Evolutionary conservation across 1,140 invertebrate species (phyloP), one percentile per base, ranked within the genome.

Genomic region (Hydropsyche tenuis): DNA sequence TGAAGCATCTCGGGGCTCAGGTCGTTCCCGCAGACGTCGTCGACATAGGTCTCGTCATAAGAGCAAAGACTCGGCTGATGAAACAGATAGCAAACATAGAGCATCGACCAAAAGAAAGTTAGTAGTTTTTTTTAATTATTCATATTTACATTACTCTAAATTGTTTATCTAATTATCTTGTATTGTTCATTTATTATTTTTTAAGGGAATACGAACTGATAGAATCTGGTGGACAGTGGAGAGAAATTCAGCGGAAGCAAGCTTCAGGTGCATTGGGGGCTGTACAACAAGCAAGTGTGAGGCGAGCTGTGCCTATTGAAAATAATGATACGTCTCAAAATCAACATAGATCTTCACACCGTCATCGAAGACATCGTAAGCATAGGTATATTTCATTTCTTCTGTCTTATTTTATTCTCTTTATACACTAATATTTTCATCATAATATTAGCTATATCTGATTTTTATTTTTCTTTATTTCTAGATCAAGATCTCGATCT

Each of bases 201-300:
- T 82, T 69, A 80, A 86, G 85, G 81, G 85, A 85, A 79, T 86
- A 86, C 76, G 92, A 95, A 83, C 83, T 95, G 64, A 90, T 95
- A n/a, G 93, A 95, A 82, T 94, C 93, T 0, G 92, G 93, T 74
- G 89, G 89, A 20, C 94, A 95, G 81, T 96, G 94, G 94, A 89
- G 90, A 76, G 93, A 95, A 82, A 92, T 93, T 37, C 92, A 95
- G 81, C 88, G 89, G 79, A 89, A 91, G 77, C 90, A 90, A 80
- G 88, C 87, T 18, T 88, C 90, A 78, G 85, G 86, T 18, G 87
- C 87, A 62, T 83, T 85, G 53, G 85, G 83, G 46, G 85, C 78
- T 16, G 85, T 89, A 56, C 89, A 92, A 80, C 89, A 91, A 78
- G 90, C 90, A 0, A 90, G 86, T 53, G 89, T 92, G 1, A 87